Evolutionary conservation across 2,113 vertebrate genomes (phyloP).

Genomic region (Larimichthys crocea): DNA sequence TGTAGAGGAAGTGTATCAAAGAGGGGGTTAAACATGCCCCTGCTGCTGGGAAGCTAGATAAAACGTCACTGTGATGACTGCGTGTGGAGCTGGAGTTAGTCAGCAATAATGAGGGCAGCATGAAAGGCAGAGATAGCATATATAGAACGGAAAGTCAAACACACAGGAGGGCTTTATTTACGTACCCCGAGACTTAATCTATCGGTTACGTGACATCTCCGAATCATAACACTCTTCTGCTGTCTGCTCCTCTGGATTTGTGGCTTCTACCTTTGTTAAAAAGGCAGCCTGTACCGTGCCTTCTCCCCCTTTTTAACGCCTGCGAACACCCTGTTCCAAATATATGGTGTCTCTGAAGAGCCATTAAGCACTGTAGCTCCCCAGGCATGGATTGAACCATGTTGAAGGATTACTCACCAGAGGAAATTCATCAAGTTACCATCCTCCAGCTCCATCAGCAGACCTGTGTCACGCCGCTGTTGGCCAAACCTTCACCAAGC

Average conservation of each 20-base stretch:
- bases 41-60: slow-evolving; percentile 45
- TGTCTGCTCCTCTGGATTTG: slow-evolving; percentile 29
- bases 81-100: slow-evolving; percentile 43
- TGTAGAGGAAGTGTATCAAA: slow-evolving; percentile 27
- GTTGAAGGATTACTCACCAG: slow-evolving; percentile 57
- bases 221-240: slow-evolving; percentile 19
- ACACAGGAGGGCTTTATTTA: slow-evolving; percentile 11
- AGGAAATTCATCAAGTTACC: slow-evolving; percentile 57
- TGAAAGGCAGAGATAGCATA: slow-evolving; percentile 36
- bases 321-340: slow-evolving; percentile 36
- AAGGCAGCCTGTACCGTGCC: slow-evolving; percentile 23
- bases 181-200: slow-evolving; percentile 3
- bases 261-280: slow-evolving; percentile 35
- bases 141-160: slow-evolving; percentile 37
- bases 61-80: slow-evolving; percentile 30
- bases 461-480: slow-evolving; percentile 25
- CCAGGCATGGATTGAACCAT: slow-evolving; percentile 45
- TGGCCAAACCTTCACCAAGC: slow-evolving; percentile 26
- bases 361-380: slow-evolving; percentile 50
- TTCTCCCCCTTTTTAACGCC: slow-evolving; percentile 15
- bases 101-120: slow-evolving; percentile 51
- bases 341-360: slow-evolving; percentile 44
- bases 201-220: slow-evolving; percentile 4
- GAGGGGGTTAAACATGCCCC: slow-evolving; percentile 1
- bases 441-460: slow-evolving; percentile 22